Conservation (phyloP, 2,888 invertebrate genomes). For the Drosophila trichaetosa region DNA sequence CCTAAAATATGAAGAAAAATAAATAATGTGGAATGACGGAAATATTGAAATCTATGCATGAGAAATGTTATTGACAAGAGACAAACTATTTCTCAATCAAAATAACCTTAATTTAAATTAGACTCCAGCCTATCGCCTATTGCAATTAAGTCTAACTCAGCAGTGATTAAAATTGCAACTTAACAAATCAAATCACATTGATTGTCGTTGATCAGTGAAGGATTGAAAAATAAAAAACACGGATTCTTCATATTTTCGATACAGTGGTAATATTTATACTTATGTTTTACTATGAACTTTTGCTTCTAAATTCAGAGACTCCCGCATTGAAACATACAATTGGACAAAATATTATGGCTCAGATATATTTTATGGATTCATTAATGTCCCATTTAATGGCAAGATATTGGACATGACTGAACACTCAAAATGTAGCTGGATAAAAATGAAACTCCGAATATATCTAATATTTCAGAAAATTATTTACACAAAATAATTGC, state of each 20-base stretch:
- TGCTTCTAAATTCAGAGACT: not conserved
- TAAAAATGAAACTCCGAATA: not conserved
- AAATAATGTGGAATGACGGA: not conserved
- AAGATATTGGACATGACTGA: not conserved
- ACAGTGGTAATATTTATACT: not conserved
- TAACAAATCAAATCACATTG: not conserved
- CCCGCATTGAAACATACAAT: not conserved
- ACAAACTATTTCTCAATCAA: not conserved
- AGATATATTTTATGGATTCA: not conserved
- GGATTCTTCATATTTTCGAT: not conserved
- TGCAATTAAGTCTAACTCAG: not conserved
- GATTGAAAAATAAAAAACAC: not conserved
- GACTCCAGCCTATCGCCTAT: not conserved
- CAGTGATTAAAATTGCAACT: not conserved
- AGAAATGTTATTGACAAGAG: not conserved
- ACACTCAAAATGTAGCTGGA: not conserved
- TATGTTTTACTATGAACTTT: not conserved
- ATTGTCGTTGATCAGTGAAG: not conserved
- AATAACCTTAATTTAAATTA: not conserved
- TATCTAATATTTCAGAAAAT: not conserved
- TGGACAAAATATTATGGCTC: not conserved
- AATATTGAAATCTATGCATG: not conserved
- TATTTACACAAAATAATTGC: too few relatives aligned
- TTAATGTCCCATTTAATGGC: not conserved
- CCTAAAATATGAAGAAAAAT: conserved; percentile 85